Evolutionary conservation across 1,140 invertebrate genomes (phyloP).

Genomic region (Kradibia gibbosae): DNA sequence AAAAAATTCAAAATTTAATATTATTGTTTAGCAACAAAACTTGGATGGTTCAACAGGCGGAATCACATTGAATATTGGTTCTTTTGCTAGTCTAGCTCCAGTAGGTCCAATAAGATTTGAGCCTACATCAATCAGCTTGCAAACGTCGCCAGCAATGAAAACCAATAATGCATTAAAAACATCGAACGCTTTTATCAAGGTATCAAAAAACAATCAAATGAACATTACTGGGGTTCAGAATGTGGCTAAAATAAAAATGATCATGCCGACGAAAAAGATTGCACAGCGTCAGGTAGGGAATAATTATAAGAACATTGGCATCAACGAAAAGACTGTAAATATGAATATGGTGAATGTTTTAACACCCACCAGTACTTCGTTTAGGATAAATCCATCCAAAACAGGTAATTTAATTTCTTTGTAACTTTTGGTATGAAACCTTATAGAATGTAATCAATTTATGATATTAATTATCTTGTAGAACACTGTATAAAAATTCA

Average conservation of each 20-base stretch:
- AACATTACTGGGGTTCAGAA: conserved; percentile 51
- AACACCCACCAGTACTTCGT: conserved; percentile 54
- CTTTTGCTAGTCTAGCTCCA: conserved; percentile 69
- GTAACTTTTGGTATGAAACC: too few species aligned
- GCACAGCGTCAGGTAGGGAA: conserved; percentile 56
- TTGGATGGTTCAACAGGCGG: conserved; percentile 62
- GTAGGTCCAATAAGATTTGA: conserved; percentile 69
- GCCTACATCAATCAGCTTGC: conserved; percentile 53
- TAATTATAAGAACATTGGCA: conserved; percentile 59
- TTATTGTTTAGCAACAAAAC: conserved; percentile 49
- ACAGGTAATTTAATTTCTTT: conserved; percentile 51
- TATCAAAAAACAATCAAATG: conserved; percentile 57
- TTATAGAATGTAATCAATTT: too few species aligned
- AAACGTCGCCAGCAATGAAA: conserved; percentile 33
- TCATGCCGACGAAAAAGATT: conserved; percentile 59
- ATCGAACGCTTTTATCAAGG: conserved; percentile 52
- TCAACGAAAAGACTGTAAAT: conserved; percentile 57
- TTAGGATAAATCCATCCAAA: conserved; percentile 53
- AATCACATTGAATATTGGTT: conserved; percentile 72
- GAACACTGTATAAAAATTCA: too few species aligned
- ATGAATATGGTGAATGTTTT: conserved; percentile 60
- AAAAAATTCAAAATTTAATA: background rate
- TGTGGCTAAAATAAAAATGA: conserved; percentile 62
- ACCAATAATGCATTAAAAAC: conserved; percentile 47
- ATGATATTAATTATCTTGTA: too few species aligned